Evolutionary conservation across 2,113 vertebrate genomes (phyloP).

Genomic region (Oncorhynchus clarkii): DNA sequence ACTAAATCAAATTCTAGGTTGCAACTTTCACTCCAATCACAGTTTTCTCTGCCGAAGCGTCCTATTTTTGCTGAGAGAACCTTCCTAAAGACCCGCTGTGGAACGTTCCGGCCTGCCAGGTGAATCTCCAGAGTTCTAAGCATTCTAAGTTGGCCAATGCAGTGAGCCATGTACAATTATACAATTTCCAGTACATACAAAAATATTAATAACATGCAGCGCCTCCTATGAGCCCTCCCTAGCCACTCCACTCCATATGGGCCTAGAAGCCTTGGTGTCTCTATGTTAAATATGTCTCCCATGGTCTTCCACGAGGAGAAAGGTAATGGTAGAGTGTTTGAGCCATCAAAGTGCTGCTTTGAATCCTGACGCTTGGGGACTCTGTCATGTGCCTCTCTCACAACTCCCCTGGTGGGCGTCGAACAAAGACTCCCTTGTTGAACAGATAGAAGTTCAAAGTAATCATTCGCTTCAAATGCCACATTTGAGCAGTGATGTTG

Average conservation of each 20-base stretch:
- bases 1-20: constrained; percentile 15
- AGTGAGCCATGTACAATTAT: no score
- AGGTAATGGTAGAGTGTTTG: constrained; percentile 34
- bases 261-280: not conserved
- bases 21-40: not conserved
- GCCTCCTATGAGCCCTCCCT: not conserved
- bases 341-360: constrained; percentile 33
- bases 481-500: constrained; percentile 34
- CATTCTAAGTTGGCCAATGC: no score
- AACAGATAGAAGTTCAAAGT: constrained; percentile 51
- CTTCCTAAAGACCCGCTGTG: no score
- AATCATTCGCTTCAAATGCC: constrained; percentile 45
- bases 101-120: no score
- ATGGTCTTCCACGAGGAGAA: constrained; percentile 18
- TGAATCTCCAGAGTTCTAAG: no score
- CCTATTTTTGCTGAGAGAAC: no score
- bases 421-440: constrained; percentile 40
- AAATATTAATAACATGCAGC: not conserved
- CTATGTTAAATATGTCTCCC: constrained; percentile 19
- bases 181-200: constrained; percentile 4
- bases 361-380: constrained; percentile 28
- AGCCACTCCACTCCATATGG: not conserved
- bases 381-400: constrained; percentile 28
- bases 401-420: constrained; percentile 25
- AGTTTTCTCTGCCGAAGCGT: not conserved